Evolutionary conservation across 2,797 vertebrate species (phyloP).

Genomic region (Stomatorhinus walkeri): DNA sequence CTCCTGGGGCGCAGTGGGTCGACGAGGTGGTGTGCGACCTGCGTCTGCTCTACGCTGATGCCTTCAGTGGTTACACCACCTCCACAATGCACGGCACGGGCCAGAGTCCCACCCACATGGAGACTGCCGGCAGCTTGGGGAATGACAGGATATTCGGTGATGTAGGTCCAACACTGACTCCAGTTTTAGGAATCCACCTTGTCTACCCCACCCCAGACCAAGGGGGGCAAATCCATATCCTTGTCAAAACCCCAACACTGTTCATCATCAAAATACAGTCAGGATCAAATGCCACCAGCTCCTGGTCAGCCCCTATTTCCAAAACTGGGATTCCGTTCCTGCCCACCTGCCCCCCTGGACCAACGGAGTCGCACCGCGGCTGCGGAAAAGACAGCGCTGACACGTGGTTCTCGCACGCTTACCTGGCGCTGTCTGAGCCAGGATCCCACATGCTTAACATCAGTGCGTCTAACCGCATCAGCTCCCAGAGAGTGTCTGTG

Average conservation of each 20-base stretch:
- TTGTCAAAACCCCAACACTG: conserved; percentile 40
- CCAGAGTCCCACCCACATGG: conserved; percentile 28
- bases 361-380: conserved; percentile 29
- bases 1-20: conserved; percentile 50
- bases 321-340: conserved; percentile 48
- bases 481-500: conserved; percentile 48
- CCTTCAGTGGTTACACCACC: conserved; percentile 32
- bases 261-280: conserved; percentile 52
- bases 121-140: conserved; percentile 26
- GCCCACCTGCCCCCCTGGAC: conserved; percentile 50
- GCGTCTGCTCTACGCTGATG: conserved; percentile 54
- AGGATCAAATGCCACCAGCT: conserved; percentile 47
- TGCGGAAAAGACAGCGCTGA: conserved; percentile 41
- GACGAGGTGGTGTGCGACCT: conserved; percentile 65
- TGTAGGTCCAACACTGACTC: conserved; percentile 7
- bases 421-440: conserved; percentile 39
- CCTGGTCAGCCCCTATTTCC: conserved; percentile 58
- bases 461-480: conserved; percentile 43
- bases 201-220: conserved; percentile 49
- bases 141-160: background rate
- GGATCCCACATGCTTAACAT: conserved; percentile 48
- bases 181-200: conserved; percentile 44
- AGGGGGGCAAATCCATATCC: conserved; percentile 52
- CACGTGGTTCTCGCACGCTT: conserved; percentile 54
- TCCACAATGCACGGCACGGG: conserved; percentile 32